Evolutionary conservation across 2,888 invertebrate species (phyloP), one percentile per base, ranked within the genome.

Genomic region (Euplexia lucipara): DNA sequence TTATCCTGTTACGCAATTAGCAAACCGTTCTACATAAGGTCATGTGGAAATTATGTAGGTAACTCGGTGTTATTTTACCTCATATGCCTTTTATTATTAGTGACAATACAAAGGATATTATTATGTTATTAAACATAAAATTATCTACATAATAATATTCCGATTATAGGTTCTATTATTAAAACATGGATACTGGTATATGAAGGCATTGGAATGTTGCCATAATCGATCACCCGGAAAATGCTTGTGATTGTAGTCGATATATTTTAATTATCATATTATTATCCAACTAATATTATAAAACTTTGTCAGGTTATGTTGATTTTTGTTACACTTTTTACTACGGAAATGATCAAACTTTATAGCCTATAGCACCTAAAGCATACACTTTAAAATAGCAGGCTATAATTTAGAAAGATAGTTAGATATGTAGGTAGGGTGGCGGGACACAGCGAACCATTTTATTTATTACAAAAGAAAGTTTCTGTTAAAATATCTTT

Each of bases 51-150:
- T 20, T 12, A 42, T 16, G 5, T 35, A 35, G 6, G 4, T 51
- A 37, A 18, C 6, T 47, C n/a, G 8, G 10, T 37, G 16, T 44
- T 49, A 42, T 66, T 70, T 49, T 70, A 9, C 66, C n/a, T 6
- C 26, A 32, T 14, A 34, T 10, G 35, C 16, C 42, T 26, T 34
- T 42, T 54, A 35, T 37, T 45, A 14, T 6, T n/a, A 51, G 22
- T n/a, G 16, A 18, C 16, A 22, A 7, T 2, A 53, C 63, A 54
- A 51, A 52, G 30, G 42, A 10, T 68, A 54, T 26, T 26, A 26
- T 2, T 2, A 5, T 26, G n/a, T 68, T 42, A 41, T 49, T 41
- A 9, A 1, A 35, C 20, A 34, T 35, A 14, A 41, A n/a, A 30
- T 51, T n/a, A 51, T 18, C 6, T 67, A 5, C 3, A 67, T 49